Percentiles rank a stretch among this genome's conserved stretches.
phyloP scores from a whole-genome alignment of 1,140 invertebrate species.

The Drosophila parvula region DNA sequence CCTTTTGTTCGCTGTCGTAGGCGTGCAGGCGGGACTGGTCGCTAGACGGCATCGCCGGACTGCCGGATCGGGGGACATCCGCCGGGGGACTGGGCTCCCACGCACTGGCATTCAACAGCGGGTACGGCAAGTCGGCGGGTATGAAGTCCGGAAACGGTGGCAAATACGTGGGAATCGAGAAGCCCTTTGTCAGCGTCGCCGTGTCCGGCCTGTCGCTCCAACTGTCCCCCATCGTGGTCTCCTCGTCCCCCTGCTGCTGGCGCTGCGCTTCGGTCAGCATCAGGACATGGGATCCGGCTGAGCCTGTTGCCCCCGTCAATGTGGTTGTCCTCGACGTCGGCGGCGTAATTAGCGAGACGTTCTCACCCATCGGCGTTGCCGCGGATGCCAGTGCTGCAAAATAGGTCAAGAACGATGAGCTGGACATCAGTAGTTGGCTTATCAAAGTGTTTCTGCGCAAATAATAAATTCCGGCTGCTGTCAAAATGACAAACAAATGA shows the following conservation, averaged over 20 bases:
- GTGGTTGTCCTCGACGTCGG: constrained; percentile 27
- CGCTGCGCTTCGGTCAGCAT: constrained; percentile 14
- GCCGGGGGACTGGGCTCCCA: constrained; percentile 1
- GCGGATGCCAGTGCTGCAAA: constrained; percentile 65
- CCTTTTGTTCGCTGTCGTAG: constrained; percentile 75
- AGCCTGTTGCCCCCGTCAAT: constrained; percentile 4
- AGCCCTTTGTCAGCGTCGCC: constrained; percentile 72
- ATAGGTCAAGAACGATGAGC: constrained; percentile 59
- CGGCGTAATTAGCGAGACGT: constrained; percentile 65
- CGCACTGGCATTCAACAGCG: constrained; percentile 26
- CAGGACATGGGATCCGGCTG: constrained; percentile 16
- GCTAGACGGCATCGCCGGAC: constrained; percentile 3
- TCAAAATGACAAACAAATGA: constrained; percentile 21
- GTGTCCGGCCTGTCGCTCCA: constrained; percentile 72
- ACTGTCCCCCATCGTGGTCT: constrained; percentile 42
- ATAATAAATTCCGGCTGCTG: constrained; percentile 8
- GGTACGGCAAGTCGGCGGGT: constrained; percentile 66
- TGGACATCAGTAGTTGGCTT: constrained; percentile 37
- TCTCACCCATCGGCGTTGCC: constrained; percentile 47
- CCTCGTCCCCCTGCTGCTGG: constrained; percentile 38
- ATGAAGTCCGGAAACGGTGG: constrained; percentile 75
- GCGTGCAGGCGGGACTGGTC: constrained; percentile 58
- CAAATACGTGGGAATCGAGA: constrained; percentile 76
- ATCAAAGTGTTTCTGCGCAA: constrained; percentile 19
- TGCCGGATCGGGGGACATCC: constrained; percentile 8